Evolutionary conservation across 2,797 vertebrate species (phyloP), one percentile per base, ranked within the genome.

Genomic region (Threskiornis aethiopicus): DNA sequence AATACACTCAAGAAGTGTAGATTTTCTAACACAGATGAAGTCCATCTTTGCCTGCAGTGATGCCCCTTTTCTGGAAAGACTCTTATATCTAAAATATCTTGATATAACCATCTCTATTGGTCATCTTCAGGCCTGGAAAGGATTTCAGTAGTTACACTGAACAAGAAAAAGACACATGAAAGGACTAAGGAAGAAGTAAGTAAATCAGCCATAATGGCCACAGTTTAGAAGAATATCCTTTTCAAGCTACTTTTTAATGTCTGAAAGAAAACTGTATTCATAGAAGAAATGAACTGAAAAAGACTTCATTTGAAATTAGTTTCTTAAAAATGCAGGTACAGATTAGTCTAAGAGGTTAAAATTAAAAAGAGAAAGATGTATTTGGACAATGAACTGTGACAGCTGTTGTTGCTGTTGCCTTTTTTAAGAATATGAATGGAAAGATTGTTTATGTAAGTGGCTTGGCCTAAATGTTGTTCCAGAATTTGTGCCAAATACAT

Each of bases 401-500:
- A 88, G 80, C 84, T 92, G 67, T 73, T 96, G 61, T 44, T 87
- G 10, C 49, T 95, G 49, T 84, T 96, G 57, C 46, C 59, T 93
- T 80, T 93, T 95, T 75, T 24, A 85, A 94, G 44, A 71, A 37
- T 92, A 47, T 51, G 67, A 87, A 52, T 64, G 31, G 47, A 91
- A 93, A 57, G 29, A 42, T 76, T 83, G 84, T 85, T 94, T 96
- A 61, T 78, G 5, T 67, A 83, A 89, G 52, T 92, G 72, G 35
- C 33, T 96, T 96, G 88, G 81, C 55, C 83, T 89, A 61, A 79
- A 75, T 35, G 18, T 57, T 90, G 33, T 87, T 84, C 42, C 61
- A 73, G 55, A 67, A 75, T 79, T 94, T 62, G 46, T 94, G 90
- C 84, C 92, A 96, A 88, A 93, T 84, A 72, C 76, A 29, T 91